A percentile compares a stretch with the other conserved stretches of the same genome.
phyloP scores from a whole-genome alignment of 2,797 vertebrate genomes.

The Podargus strigoides region DNA sequence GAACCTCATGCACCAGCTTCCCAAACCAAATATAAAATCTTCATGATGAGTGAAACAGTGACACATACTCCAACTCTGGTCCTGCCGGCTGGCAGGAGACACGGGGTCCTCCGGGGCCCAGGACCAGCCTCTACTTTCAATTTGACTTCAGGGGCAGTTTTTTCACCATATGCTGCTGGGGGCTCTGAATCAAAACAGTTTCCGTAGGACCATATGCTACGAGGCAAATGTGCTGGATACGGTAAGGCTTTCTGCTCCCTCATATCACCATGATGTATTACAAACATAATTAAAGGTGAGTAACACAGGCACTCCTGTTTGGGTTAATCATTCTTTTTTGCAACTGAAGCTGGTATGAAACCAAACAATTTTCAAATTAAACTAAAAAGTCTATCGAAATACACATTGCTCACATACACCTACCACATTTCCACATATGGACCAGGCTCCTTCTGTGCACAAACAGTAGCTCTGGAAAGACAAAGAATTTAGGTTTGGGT shows the following conservation, averaged over 20 bases:
- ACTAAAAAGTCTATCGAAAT: conserved; percentile 64
- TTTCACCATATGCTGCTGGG: conserved; percentile 80
- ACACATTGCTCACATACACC: neutral
- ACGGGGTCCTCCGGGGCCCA: conserved; percentile 65
- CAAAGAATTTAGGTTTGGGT: neutral
- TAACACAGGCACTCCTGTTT: conserved; percentile 70
- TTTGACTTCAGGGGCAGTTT: conserved; percentile 73
- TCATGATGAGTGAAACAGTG: conserved; percentile 79
- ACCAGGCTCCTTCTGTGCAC: neutral
- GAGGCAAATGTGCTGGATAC: conserved; percentile 73
- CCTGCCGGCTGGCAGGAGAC: conserved; percentile 60
- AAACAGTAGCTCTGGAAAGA: neutral
- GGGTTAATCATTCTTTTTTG: conserved; percentile 77
- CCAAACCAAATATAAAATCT: conserved; percentile 83
- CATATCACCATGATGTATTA: conserved; percentile 79
- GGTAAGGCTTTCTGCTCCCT: conserved; percentile 70
- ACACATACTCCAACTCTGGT: conserved; percentile 70
- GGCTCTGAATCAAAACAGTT: conserved; percentile 76
- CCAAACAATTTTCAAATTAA: conserved; percentile 69
- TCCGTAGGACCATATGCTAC: conserved; percentile 77
- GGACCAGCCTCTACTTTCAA: conserved; percentile 74
- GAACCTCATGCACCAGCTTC: conserved; percentile 75
- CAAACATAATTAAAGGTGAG: conserved; percentile 82
- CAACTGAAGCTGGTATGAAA: conserved; percentile 66
- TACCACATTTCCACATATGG: neutral